phyloP scores from a whole-genome alignment of 2,113 vertebrate species.

The Pachyramphus minor region DNA sequence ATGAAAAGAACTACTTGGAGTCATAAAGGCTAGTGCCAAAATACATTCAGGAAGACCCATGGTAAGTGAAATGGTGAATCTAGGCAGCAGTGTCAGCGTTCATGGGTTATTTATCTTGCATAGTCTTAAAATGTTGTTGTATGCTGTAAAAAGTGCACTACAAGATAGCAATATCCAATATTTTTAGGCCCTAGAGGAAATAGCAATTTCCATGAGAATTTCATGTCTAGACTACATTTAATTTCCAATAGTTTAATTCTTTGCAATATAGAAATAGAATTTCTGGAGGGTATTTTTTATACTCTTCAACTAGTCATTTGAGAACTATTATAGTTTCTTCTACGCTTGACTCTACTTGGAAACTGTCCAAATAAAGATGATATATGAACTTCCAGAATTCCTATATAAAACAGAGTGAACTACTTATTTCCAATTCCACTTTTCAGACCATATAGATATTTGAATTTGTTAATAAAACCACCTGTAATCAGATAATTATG shows the following conservation, averaged over 20 bases:
- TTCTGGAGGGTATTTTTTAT: slow-evolving; percentile 24
- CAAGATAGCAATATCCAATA: background rate
- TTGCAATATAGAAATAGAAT: background rate
- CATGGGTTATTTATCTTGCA: background rate
- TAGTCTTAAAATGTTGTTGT: background rate
- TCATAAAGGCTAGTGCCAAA: background rate
- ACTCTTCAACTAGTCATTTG: background rate
- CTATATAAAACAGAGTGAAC: background rate
- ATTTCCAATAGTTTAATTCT: slow-evolving; percentile 7
- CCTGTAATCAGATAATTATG: background rate
- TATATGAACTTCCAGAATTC: background rate
- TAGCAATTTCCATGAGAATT: background rate
- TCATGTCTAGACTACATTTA: background rate
- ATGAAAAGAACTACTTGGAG: background rate
- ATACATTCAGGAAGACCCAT: background rate
- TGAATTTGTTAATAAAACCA: background rate
- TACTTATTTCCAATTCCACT: background rate
- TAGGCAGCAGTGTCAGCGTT: background rate
- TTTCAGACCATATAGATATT: background rate
- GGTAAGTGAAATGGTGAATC: background rate
- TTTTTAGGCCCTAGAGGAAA: slow-evolving; percentile 6
- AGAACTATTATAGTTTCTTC: background rate
- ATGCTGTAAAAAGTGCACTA: background rate
- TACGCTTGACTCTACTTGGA: background rate
- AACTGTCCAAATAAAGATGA: background rate